Conservation (phyloP, 1,140 invertebrate species). For the Aphelinus certus region DNA sequence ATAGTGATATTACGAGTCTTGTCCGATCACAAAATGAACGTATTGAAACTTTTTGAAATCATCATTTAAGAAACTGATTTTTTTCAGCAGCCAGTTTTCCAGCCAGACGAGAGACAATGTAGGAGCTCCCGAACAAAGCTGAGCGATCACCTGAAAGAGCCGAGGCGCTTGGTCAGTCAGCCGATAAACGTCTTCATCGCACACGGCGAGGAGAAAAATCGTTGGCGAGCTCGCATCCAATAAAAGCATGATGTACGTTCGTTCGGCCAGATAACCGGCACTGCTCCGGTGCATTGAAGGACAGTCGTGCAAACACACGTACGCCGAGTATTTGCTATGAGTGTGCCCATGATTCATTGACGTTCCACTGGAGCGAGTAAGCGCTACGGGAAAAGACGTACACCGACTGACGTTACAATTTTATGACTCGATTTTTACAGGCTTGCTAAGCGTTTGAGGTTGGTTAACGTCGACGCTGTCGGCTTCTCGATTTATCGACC, state of each 20-base stretch:
- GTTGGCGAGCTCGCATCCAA: not conserved
- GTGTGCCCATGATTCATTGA: not conserved
- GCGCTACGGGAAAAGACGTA: no score
- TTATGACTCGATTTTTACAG: no score
- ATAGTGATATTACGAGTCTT: no score
- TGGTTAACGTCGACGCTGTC: no score
- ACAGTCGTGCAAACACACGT: constrained; percentile 9
- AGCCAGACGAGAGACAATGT: not conserved
- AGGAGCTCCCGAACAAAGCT: not conserved
- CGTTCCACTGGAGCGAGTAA: not conserved
- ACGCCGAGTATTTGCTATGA: not conserved
- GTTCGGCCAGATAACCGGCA: constrained; percentile 7
- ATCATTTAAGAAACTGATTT: no score
- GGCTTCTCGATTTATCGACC: no score
- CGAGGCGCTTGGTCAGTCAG: constrained; percentile 15
- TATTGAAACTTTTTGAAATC: no score
- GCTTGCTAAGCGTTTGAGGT: no score
- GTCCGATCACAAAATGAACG: no score
- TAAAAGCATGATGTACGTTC: constrained; percentile 18
- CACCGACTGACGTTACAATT: no score
- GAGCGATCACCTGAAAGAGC: constrained; percentile 3
- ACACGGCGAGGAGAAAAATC: not conserved
- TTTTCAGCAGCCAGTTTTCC: no score
- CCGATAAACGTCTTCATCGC: not conserved
- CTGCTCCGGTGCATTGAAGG: not conserved